Evolutionary conservation across 2,888 invertebrate genomes (phyloP).

Genomic region (Argynnis bischoffii): DNA sequence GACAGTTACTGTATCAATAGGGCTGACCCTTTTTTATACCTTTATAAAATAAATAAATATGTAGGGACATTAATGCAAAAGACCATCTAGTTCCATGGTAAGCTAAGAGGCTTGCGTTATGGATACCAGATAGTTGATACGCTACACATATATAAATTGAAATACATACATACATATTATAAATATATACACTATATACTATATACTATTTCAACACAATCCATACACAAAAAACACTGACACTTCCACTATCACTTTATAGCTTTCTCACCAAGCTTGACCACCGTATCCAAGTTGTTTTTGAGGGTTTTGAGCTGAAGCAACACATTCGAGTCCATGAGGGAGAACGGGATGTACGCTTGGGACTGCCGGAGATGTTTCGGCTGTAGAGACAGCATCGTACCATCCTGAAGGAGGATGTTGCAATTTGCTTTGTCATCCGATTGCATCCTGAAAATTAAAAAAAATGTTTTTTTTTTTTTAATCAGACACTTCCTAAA

Average conservation of each 20-base stretch:
- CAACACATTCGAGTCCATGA: constrained; percentile 69
- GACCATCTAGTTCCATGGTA: too few species aligned
- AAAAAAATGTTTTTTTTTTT: background rate
- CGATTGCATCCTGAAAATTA: constrained; percentile 60
- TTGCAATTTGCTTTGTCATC: constrained; percentile 85
- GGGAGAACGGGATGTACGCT: constrained; percentile 70
- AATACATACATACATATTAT: too few species aligned
- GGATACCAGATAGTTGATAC: too few species aligned
- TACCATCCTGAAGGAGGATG: constrained; percentile 85
- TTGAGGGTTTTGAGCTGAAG: constrained; percentile 76
- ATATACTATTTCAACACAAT: background rate
- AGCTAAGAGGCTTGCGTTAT: too few species aligned
- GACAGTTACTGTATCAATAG: too few species aligned
- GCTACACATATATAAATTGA: too few species aligned
- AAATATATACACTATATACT: too few species aligned
- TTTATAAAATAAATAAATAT: too few species aligned
- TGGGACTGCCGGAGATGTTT: constrained; percentile 71
- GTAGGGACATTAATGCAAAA: too few species aligned
- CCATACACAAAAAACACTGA: background rate
- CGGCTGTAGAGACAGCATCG: constrained; percentile 84
- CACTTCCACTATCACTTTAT: constrained; percentile 42
- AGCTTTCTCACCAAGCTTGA: constrained; percentile 61
- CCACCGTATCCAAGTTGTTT: constrained; percentile 74
- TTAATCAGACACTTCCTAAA: too few species aligned
- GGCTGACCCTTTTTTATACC: too few species aligned